Percentiles rank a stretch among this genome's conserved stretches.
These are phyloP conservation scores for Noctua janthina DNA, from an alignment of 2,888 invertebrate species.

Conservation along the genomic window DNA sequence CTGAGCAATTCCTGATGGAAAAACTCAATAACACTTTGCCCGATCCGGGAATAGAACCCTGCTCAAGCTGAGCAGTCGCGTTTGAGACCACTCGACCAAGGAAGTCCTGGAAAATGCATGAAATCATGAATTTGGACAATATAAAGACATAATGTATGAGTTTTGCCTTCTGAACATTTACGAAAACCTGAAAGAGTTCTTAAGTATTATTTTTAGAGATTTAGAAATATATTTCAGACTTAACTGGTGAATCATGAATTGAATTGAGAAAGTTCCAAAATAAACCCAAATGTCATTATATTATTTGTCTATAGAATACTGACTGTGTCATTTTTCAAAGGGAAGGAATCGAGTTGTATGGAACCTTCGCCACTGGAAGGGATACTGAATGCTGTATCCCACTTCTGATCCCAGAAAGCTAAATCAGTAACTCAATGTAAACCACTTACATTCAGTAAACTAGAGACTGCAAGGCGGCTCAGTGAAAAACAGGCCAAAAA, in stretches of 20 bases:
- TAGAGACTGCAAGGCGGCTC: conserved; percentile 29
- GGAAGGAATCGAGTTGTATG: no score
- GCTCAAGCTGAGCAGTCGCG: no score
- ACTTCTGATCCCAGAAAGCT: not conserved
- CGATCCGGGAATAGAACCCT: no score
- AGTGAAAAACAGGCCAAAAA: conserved; percentile 10
- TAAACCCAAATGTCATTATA: no score
- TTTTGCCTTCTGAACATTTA: not conserved
- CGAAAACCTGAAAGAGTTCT: not conserved
- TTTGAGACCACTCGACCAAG: no score
- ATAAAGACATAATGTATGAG: not conserved
- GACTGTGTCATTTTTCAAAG: no score
- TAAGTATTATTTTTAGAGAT: not conserved
- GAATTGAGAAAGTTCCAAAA: not conserved
- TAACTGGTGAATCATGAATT: not conserved
- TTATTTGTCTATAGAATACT: no score
- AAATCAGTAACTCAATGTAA: conserved; percentile 15
- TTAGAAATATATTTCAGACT: not conserved
- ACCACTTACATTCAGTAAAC: conserved; percentile 22
- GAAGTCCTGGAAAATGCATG: no score
- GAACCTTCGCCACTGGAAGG: no score
- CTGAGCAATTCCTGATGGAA: no score
- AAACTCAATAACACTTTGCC: no score
- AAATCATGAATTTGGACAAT: no score
- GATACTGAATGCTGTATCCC: not conserved